These are phyloP conservation scores for Vollenhovia emeryi DNA, from an alignment of 1,140 invertebrate species.

Conservation along the genomic window DNA sequence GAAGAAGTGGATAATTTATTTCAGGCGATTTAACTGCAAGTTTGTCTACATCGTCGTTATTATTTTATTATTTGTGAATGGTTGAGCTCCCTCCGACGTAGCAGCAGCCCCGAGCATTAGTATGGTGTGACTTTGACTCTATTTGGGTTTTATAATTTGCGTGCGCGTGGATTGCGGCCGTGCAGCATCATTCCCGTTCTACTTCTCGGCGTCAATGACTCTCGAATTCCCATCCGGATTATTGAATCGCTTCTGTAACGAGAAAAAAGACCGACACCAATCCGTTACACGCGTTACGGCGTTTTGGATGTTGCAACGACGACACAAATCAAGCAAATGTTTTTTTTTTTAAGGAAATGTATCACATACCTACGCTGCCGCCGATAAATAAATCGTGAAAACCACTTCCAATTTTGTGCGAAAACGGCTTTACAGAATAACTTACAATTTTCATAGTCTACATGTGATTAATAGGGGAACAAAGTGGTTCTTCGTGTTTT, in stretches of 20 bases:
- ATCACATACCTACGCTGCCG: too few species aligned
- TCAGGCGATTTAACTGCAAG: slow-evolving; percentile 5
- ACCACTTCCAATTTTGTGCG: too few species aligned
- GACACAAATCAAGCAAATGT: slow-evolving; percentile 11
- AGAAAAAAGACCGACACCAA: slow-evolving; percentile 78
- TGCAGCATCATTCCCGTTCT: slow-evolving; percentile 68
- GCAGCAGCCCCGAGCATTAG: slow-evolving; percentile 69
- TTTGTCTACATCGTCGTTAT: slow-evolving; percentile 28
- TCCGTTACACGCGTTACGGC: slow-evolving; percentile 61
- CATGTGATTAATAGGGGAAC: too few species aligned
- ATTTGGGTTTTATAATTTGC: slow-evolving; percentile 63
- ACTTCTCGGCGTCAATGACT: slow-evolving; percentile 76
- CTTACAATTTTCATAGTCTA: too few species aligned
- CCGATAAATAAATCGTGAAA: too few species aligned
- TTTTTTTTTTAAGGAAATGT: slow-evolving; percentile 8
- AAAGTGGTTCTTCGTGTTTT: too few species aligned
- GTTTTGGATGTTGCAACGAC: slow-evolving; percentile 46
- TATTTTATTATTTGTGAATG: slow-evolving; percentile 47
- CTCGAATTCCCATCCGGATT: slow-evolving; percentile 74
- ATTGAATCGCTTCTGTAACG: slow-evolving; percentile 81
- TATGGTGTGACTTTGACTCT: slow-evolving; percentile 39
- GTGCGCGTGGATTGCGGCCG: slow-evolving; percentile 53
- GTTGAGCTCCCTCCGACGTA: slow-evolving; percentile 6
- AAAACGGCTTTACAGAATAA: too few species aligned
- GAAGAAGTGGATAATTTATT: slow-evolving; percentile 43